Evolutionary conservation across 2,113 vertebrate species (phyloP).

Genomic region (Oncorhynchus gorbuscha): DNA sequence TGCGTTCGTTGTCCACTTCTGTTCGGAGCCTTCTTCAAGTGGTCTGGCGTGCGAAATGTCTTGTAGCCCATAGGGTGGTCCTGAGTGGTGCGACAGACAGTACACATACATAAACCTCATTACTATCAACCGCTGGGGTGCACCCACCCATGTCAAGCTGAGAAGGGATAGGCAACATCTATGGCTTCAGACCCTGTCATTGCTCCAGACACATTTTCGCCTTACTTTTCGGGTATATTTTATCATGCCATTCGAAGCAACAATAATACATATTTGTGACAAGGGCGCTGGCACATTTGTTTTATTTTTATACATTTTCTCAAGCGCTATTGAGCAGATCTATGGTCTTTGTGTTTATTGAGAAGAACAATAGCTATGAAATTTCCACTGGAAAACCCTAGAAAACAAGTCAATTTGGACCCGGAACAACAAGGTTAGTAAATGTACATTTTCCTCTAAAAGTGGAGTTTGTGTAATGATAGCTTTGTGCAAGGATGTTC

Average conservation of each 20-base stretch:
- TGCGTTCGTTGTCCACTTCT: background rate
- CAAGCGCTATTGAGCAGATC: conserved; percentile 57
- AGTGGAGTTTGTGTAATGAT: background rate
- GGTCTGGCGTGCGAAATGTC: conserved; percentile 29
- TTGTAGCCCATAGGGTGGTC: conserved; percentile 47
- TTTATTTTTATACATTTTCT: conserved; percentile 64
- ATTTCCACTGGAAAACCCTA: conserved; percentile 96
- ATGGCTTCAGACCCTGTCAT: conserved; percentile 39
- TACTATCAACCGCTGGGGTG: conserved; percentile 25
- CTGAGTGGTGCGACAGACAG: conserved; percentile 23
- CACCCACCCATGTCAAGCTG: conserved; percentile 42
- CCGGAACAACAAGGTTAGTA: conserved; percentile 94
- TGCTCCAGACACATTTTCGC: conserved; percentile 50
- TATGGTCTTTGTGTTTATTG: conserved; percentile 62
- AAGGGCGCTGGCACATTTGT: conserved; percentile 48
- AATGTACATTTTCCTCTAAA: background rate
- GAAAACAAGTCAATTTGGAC: conserved; percentile 98
- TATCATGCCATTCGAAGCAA: conserved; percentile 18
- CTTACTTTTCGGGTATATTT: conserved; percentile 26
- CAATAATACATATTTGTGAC: conserved; percentile 19
- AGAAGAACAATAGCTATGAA: conserved; percentile 87
- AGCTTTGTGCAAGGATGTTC: background rate
- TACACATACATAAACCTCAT: conserved; percentile 38
- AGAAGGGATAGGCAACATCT: conserved; percentile 20
- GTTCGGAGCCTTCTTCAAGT: conserved; percentile 13